Conservation (phyloP, 2,113 vertebrate species). For the Deroptyus accipitrinus region DNA sequence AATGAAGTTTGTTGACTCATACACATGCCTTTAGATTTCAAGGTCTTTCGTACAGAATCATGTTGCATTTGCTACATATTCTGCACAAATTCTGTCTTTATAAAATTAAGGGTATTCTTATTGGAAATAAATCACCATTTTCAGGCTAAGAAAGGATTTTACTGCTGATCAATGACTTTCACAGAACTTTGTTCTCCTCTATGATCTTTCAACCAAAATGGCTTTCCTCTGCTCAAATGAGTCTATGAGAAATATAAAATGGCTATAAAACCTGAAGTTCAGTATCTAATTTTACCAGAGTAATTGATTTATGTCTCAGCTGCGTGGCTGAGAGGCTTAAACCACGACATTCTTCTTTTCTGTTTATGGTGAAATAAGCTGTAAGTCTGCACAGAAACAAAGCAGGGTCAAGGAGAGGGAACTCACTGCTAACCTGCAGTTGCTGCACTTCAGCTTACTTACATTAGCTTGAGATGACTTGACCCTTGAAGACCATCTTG, state of each 20-base stretch:
- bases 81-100: not conserved
- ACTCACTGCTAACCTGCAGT: not conserved
- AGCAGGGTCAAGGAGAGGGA: not conserved
- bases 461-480: not conserved
- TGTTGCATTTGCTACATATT: not conserved
- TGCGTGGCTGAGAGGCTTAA: no score
- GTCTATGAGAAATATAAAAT: not conserved
- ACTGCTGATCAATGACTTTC: not conserved
- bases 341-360: no score
- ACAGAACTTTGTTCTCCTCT: not conserved
- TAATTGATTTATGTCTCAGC: not conserved
- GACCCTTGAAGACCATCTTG: not conserved
- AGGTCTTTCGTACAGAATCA: not conserved
- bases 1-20: not conserved
- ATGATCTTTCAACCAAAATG: not conserved
- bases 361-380: not conserved
- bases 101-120: not conserved
- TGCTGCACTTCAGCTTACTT: not conserved
- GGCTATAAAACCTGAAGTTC: not conserved
- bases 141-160: not conserved
- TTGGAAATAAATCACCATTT: constrained; percentile 17
- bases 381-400: not conserved
- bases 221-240: not conserved
- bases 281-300: not conserved
- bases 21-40: not conserved